Conservation (phyloP, 2,113 vertebrate genomes). For the Gambusia holbrooki region DNA sequence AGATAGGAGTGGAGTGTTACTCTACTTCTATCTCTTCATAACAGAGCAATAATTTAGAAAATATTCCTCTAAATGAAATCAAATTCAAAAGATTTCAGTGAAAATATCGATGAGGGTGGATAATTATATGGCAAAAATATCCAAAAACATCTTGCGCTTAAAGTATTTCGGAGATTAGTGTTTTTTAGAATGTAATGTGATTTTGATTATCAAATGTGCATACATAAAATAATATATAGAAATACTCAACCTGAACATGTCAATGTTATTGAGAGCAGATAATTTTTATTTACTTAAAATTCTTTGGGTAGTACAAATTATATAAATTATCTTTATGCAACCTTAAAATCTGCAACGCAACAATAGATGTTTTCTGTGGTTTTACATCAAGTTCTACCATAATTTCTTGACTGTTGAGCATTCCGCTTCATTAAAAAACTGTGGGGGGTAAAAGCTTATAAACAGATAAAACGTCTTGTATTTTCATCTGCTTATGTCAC, state of each 20-base stretch:
- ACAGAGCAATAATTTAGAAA: not conserved
- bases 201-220: too few species aligned
- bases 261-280: not conserved
- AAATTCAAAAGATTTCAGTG: not conserved
- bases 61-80: not conserved
- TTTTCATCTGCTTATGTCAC: too few species aligned
- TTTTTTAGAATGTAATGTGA: too few species aligned
- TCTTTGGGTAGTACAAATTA: too few species aligned
- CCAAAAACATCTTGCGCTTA: not conserved
- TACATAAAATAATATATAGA: too few species aligned
- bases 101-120: not conserved
- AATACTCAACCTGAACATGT: too few species aligned
- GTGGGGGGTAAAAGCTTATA: too few species aligned
- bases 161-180: too few species aligned
- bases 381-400: not conserved
- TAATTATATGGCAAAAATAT: not conserved
- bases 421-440: too few species aligned
- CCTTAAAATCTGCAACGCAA: not conserved
- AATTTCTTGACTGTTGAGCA: too few species aligned
- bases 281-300: too few species aligned
- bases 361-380: not conserved
- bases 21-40: not conserved
- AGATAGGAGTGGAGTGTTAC: not conserved
- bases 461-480: too few species aligned
- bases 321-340: not conserved